Conservation (phyloP, 2,888 invertebrate genomes). For the Fabriciana adippe region DNA sequence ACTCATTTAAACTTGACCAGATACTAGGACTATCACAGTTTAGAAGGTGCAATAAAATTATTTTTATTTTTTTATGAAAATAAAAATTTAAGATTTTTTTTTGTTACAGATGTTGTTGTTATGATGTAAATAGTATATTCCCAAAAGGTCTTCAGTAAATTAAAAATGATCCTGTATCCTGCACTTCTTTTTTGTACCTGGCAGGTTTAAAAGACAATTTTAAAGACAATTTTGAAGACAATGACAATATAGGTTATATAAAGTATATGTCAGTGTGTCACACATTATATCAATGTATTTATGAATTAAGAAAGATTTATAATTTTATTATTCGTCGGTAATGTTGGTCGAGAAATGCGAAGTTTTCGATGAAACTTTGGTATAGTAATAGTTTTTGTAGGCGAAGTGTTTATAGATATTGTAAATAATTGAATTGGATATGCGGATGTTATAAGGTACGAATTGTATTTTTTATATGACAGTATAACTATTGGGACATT, state of each 20-base stretch:
- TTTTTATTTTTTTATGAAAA: no score
- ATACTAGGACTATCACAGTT: no score
- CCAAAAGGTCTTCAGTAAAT: no score
- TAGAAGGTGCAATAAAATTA: no score
- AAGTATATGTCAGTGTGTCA: conserved; percentile 12
- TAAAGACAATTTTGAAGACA: background rate
- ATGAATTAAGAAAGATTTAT: conserved; percentile 3
- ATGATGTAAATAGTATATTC: no score
- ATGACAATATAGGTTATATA: conserved; percentile 6
- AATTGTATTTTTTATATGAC: no score
- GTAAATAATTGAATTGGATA: background rate
- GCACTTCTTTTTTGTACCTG: conserved; percentile 10
- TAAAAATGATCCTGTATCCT: no score
- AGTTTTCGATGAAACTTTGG: conserved; percentile 9
- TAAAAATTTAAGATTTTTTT: no score
- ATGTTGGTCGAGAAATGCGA: conserved; percentile 10
- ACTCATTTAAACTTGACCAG: no score
- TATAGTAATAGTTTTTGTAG: conserved; percentile 4
- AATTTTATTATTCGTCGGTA: conserved; percentile 11
- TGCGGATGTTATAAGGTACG: background rate
- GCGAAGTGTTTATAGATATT: background rate
- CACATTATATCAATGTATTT: background rate
- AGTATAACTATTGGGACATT: no score
- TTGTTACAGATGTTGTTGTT: no score
- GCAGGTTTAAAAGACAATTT: conserved; percentile 2